Conservation (phyloP, 2,888 invertebrate species). For the Trissolcus brochymenae region DNA sequence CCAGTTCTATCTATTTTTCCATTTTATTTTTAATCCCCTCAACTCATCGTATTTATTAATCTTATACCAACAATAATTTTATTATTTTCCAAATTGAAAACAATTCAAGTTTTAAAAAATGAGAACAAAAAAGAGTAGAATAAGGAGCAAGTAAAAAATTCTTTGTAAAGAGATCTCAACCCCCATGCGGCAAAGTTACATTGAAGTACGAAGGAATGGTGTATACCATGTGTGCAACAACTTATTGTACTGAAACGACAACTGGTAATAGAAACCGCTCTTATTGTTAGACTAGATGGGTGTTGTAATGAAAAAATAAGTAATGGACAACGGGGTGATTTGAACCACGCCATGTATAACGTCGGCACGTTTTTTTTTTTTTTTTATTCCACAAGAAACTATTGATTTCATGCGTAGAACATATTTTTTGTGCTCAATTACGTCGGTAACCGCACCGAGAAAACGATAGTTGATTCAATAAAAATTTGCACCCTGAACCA, state of each 20-base stretch:
- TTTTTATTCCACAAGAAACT: slow-evolving; percentile 19
- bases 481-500: slow-evolving; percentile 18
- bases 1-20: too few species aligned
- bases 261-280: slow-evolving; percentile 55
- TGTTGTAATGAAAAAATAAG: slow-evolving; percentile 44
- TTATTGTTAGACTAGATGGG: slow-evolving; percentile 46
- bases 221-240: slow-evolving; percentile 47
- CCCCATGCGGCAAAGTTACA: slow-evolving; percentile 28
- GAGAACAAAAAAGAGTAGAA: too few species aligned
- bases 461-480: background rate
- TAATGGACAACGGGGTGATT: slow-evolving; percentile 53
- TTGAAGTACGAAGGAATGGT: slow-evolving; percentile 35
- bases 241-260: slow-evolving; percentile 51
- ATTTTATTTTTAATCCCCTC: too few species aligned
- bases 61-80: background rate
- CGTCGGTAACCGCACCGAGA: too few species aligned
- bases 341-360: slow-evolving; percentile 24
- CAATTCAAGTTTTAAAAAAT: slow-evolving; percentile 2
- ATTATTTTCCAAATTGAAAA: background rate
- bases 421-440: slow-evolving; percentile 19
- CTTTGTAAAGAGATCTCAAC: slow-evolving; percentile 1
- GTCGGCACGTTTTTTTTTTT: slow-evolving; percentile 24
- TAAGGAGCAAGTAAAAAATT: background rate
- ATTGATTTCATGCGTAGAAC: slow-evolving; percentile 26
- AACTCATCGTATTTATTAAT: background rate